Base-by-base conservation (phyloP, 2,113 vertebrate species). In the Centropus unirufus region DNA sequence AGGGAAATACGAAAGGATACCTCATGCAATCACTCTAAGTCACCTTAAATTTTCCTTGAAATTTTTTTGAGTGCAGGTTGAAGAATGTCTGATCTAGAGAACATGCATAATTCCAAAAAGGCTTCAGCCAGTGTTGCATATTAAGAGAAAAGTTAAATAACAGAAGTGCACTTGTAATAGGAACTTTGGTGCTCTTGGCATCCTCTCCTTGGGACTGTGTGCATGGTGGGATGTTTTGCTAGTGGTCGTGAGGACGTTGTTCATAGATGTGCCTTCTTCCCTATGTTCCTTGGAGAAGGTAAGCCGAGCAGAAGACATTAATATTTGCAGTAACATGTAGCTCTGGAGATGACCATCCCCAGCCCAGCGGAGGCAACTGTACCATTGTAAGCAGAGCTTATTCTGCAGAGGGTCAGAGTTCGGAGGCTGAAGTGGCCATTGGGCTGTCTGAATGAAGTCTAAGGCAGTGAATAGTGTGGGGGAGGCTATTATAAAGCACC, bases 231-330 rank as follows among this genome's bases (percentile, higher is more conserved):
- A 12, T 36, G 49, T 11, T 36, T 9, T 64, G 32, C 21, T 52
- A 2, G 34, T 14, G 39, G 0, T 51, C 47, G 1, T 6, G 17
- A 27, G 61, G 46, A 44, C 1, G 0, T 22, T 62, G 4, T 1
- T 9, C 3, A 0, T 20, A 18, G 30, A 12, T 0, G 2, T 51
- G 32, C 32, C 39, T 10, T 9, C 36, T 17, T 32, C 30, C 61
- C 67, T 21, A 36, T 13, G 15, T 3, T 62, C 58, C 55, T 39
- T 23, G 51, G 23, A 21, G 52, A 10, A 9, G 12, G 30, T 11
- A 12, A 73, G 54, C 68, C 39, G 27, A 30, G 72, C 55, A 36
- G 63, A 14, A 2, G 62, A 8, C 79, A 52, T 14, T 26, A 3
- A 2, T 30, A 1, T n/a, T 9, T 74, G 16, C 59, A 36, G 59